Evolutionary conservation across 2,113 vertebrate species (phyloP), one percentile per base, ranked within the genome.

Genomic region (Anthoscopus minutus): DNA sequence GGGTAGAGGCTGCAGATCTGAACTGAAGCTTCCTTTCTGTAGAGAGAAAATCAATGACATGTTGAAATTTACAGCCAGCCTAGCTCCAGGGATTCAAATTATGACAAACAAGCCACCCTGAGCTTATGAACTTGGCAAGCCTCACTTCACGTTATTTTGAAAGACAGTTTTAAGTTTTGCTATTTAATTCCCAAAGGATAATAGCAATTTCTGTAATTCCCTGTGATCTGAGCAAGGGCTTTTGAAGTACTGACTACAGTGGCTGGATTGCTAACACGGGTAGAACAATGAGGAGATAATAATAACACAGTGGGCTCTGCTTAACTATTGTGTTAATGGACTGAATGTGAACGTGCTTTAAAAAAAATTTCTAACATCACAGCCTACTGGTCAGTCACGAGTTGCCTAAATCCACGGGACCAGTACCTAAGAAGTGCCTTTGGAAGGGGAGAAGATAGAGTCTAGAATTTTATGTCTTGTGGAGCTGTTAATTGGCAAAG

Each of bases 1-100:
- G 95, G 88, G 90, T 72, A 89, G 86, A 95, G 65, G 81, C 67
- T 82, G 81, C 84, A 90, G 72, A 94, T 88, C 76, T 84, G 93
- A 88, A 88, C 50, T 69, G 78, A 80, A 93, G 42, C 81, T 96
- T 97, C 72, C 54, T 86, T 96, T 87, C 82, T 81, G 71, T 13
- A 61, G 58, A 86, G 79, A 61, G 61, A 89, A 95, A 94, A 95
- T 96, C 96, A 92, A 80, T 89, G 84, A 45, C 45, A 27, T 67
- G 57, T 70, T 53, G 47, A 60, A 76, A 93, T 90, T 79, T 66
- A 76, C 71, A 92, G 53, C 25, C 70, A 91, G 31, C 71, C 48
- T 69, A 2, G 50, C 89, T 77, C 50, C 47, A 47, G 76, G 54
- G 90, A 86, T 89, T 72, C 79, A 70, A 28, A 70, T 53, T 81